Evolutionary conservation across 2,113 vertebrate genomes (phyloP).

Genomic region (Halichoerus grypus): DNA sequence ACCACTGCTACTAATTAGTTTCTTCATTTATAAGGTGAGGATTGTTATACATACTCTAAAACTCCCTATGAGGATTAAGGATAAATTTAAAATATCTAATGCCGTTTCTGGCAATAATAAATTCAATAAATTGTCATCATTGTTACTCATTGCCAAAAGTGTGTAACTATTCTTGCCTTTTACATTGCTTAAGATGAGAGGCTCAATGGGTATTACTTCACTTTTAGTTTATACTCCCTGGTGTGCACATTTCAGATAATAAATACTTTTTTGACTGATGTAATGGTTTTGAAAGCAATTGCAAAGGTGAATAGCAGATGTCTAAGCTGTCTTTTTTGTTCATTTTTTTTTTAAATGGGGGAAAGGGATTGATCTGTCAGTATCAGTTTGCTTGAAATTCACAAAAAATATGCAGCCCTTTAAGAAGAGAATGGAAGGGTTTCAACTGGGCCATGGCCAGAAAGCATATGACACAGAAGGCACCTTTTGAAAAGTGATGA

Average conservation of each 20-base stretch:
- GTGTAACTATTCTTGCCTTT: not conserved
- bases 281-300: conserved; percentile 35
- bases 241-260: not conserved
- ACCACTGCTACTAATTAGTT: not conserved
- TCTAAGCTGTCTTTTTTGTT: not conserved
- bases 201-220: not conserved
- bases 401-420: not conserved
- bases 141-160: not conserved
- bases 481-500: not conserved
- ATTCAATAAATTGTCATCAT: conserved; percentile 3
- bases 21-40: not conserved
- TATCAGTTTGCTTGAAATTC: conserved; percentile 30
- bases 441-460: not conserved
- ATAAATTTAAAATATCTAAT: not conserved
- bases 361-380: not conserved
- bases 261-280: not conserved
- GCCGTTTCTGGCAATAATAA: not conserved
- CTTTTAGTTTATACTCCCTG: not conserved
- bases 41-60: not conserved
- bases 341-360: not conserved
- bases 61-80: not conserved
- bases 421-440: not conserved
- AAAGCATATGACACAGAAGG: not conserved
- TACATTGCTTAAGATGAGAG: not conserved
- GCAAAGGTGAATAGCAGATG: not conserved